phyloP scores from a whole-genome alignment of 2,797 vertebrate species.

The Meda fulgida region DNA sequence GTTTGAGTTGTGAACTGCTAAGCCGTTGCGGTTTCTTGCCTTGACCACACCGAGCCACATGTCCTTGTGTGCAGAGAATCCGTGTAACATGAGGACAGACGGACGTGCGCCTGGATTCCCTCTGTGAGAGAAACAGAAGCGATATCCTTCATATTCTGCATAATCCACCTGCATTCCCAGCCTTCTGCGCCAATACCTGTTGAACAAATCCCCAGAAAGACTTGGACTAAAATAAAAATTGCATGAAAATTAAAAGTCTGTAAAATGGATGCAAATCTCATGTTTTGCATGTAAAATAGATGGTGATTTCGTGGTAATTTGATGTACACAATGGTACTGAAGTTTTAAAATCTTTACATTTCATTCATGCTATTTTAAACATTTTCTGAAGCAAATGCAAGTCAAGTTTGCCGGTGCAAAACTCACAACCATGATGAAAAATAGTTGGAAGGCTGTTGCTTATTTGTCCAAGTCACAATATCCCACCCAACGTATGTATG shows the following conservation, averaged over 20 bases:
- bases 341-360: neutral
- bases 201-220: slow-evolving; percentile 15
- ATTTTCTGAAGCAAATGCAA: neutral
- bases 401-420: neutral
- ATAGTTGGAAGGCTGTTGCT: neutral
- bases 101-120: slow-evolving; percentile 82
- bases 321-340: neutral
- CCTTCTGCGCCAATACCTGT: slow-evolving; percentile 87
- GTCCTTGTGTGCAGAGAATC: slow-evolving; percentile 94
- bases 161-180: slow-evolving; percentile 86
- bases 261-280: neutral
- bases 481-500: neutral
- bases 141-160: slow-evolving; percentile 78
- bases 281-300: neutral
- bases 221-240: too few relatives aligned
- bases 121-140: slow-evolving; percentile 89
- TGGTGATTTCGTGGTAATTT: neutral
- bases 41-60: slow-evolving; percentile 92
- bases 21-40: slow-evolving; percentile 69
- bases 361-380: neutral
- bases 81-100: slow-evolving; percentile 91
- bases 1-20: neutral
- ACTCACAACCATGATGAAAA: neutral
- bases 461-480: neutral
- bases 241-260: neutral